Evolutionary conservation across 2,888 invertebrate species (phyloP), one percentile per base, ranked within the genome.

Genomic region (Clanis bilineata): DNA sequence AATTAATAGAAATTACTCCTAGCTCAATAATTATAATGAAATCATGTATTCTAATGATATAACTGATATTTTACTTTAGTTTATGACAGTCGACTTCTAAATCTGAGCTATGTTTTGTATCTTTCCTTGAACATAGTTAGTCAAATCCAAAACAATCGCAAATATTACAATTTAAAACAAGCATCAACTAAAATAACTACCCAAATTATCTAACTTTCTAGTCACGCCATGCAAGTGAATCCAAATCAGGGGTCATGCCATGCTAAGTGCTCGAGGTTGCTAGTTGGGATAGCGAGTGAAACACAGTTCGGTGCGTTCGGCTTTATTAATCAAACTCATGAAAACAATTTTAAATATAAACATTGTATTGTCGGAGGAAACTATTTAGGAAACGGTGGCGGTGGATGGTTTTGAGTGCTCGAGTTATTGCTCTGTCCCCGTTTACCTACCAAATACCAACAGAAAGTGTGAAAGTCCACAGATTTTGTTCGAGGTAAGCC

Each of bases 291-390:
- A 80, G 86, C 88, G 84, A 92, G 91, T 92, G 91, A 92, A 92
- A 92, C 91, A 91, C 91, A 88, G 80, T 90, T 92, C 82, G 78
- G 90, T 92, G 91, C 91, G 80, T 78, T 84, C 82, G 82, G 83
- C 83, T 92, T 92, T 92, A 92, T 92, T 92, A 69, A 60, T 83
- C 77, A 84, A 79, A 79, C 70, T 67, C 67, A 72, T 74, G 72
- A 76, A 74, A 75, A 75, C 58, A 76, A 82, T 56, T 56, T 38
- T 39, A 58, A 39, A 51, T 58, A 58, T 70, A 77, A 78, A 80
- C 69, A 85, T 70, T 73, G 79, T 83, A 89, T 80, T 82, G 84
- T 79, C 71, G 80, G 83, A 84, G 80, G 75, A 77, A 79, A 80
- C 74, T 73, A 77, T 64, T 73, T 77, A 36, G 81, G 72, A 81